Evolutionary conservation across 1,140 invertebrate species (phyloP).

Genomic region (Hyles vespertilio): DNA sequence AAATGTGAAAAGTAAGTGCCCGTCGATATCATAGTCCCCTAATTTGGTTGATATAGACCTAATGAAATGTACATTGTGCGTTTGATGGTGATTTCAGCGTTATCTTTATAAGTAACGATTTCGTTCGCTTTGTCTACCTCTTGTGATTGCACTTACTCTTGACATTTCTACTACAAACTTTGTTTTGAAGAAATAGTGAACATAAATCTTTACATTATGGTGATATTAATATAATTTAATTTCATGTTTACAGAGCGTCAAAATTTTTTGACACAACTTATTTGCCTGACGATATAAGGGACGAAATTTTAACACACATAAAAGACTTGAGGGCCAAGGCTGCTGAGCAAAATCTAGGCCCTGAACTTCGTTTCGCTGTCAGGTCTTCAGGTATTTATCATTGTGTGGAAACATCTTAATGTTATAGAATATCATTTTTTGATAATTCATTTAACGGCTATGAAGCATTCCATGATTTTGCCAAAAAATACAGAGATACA

Average conservation of each 20-base stretch:
- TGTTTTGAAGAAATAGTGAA: neutral
- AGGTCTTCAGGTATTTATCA: conserved; percentile 66
- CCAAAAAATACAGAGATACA: no score
- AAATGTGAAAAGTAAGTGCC: conserved; percentile 49
- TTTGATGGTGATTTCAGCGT: no score
- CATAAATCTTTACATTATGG: neutral
- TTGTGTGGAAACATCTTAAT: neutral
- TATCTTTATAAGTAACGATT: no score
- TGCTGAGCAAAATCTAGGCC: conserved; percentile 33
- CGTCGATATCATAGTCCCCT: no score
- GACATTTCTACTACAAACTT: no score
- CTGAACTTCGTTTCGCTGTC: conserved; percentile 67
- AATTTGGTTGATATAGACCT: no score
- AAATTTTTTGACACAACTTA: conserved; percentile 43
- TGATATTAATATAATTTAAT: neutral
- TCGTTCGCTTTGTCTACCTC: no score
- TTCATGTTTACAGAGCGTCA: conserved; percentile 42
- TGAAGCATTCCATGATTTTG: no score
- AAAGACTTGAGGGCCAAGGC: conserved; percentile 39
- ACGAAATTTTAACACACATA: conserved; percentile 45
- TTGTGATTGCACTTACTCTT: no score
- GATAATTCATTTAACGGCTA: no score
- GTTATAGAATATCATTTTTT: no score
- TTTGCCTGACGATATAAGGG: conserved; percentile 44
- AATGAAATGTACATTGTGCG: no score